Percentiles rank a stretch among this genome's conserved stretches.
These are phyloP conservation scores for Poicephalus meyeri DNA, from an alignment of 2,113 vertebrate genomes.

Conservation along the genomic window DNA sequence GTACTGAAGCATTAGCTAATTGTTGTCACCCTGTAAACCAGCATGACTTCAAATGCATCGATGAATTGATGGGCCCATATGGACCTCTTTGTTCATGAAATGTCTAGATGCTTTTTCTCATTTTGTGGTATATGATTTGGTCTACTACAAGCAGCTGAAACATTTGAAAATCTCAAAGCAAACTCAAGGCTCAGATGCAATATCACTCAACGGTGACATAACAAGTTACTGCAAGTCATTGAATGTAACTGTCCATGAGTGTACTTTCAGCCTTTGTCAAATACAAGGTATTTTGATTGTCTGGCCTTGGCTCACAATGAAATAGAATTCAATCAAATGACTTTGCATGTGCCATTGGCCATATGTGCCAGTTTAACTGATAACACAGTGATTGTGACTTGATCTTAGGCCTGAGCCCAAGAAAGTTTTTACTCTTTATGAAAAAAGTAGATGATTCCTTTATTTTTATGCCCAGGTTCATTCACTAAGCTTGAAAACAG, in stretches of 20 bases:
- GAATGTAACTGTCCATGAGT: neutral
- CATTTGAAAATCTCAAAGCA: neutral
- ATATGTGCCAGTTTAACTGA: neutral
- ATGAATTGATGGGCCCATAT: neutral
- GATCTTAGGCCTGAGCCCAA: neutral
- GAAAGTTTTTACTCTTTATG: neutral
- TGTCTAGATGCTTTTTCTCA: neutral
- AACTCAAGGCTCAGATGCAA: fast-evolving
- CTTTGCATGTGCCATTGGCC: neutral
- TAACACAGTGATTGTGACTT: neutral
- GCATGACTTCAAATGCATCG: neutral
- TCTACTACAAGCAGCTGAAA: neutral
- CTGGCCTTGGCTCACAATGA: neutral
- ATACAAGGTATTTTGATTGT: neutral
- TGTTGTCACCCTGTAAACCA: neutral
- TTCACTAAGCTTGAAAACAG: neutral
- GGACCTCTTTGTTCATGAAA: neutral
- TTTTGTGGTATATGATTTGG: neutral
- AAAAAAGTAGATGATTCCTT: neutral
- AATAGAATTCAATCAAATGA: neutral
- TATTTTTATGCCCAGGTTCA: neutral
- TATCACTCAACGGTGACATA: neutral
- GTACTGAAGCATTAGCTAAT: neutral
- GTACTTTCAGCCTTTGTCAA: neutral
- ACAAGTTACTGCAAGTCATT: neutral